phyloP scores from a whole-genome alignment of 1,140 invertebrate species.

The Pseudachorutes palmiensis region DNA sequence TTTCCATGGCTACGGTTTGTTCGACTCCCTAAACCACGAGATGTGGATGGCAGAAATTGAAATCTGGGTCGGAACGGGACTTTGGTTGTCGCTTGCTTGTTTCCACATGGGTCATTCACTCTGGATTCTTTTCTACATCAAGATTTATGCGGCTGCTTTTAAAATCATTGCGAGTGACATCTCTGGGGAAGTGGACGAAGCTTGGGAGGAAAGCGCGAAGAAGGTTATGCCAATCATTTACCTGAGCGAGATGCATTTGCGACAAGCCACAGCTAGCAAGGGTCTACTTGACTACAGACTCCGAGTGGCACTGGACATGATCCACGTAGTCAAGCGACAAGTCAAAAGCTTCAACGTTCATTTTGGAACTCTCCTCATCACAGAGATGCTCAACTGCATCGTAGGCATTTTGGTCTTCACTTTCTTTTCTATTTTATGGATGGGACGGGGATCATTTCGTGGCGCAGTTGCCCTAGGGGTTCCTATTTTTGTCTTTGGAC shows the following conservation, averaged over 20 bases:
- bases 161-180: constrained; percentile 8
- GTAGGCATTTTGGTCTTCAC: constrained; percentile 13
- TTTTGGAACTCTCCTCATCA: constrained; percentile 17
- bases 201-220: not conserved
- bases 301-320: constrained; percentile 1
- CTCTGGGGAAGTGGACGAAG: not conserved
- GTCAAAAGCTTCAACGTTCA: constrained; percentile 18
- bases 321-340: constrained; percentile 15
- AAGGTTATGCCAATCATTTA: not conserved
- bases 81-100: constrained; percentile 4
- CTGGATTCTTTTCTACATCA: constrained; percentile 27
- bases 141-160: constrained; percentile 24
- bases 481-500: constrained; percentile 3
- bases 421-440: constrained; percentile 21
- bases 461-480: not conserved
- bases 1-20: not conserved
- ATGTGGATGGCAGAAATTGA: not conserved
- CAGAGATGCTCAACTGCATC: constrained; percentile 18
- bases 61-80: not conserved
- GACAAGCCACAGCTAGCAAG: not conserved
- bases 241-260: not conserved
- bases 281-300: not conserved
- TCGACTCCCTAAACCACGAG: not conserved
- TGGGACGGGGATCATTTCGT: not conserved
- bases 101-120: constrained; percentile 10